A percentile compares a stretch with the other conserved stretches of the same genome.
phyloP scores from a whole-genome alignment of 2,113 vertebrate genomes.

The Lathamus discolor region DNA sequence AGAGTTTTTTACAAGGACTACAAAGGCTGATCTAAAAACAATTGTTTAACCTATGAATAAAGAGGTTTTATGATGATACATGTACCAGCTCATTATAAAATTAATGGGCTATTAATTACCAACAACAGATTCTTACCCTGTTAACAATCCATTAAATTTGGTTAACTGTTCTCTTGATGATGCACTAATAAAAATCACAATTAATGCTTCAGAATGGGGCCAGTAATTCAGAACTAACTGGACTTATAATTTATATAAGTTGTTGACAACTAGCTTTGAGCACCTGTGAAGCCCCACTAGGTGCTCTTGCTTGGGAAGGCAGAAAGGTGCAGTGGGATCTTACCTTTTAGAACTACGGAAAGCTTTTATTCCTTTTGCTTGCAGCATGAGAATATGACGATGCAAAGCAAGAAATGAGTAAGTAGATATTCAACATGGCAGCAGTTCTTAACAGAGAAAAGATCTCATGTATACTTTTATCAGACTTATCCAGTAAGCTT shows the following conservation, averaged over 20 bases:
- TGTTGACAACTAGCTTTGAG: neutral
- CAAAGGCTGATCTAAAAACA: neutral
- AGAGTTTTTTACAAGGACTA: neutral
- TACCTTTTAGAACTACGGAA: neutral
- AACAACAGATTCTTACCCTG: neutral
- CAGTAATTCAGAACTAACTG: neutral
- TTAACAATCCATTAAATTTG: neutral
- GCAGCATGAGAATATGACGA: neutral
- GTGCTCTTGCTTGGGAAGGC: neutral
- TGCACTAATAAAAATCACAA: neutral
- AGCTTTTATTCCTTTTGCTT: neutral
- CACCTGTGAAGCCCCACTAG: neutral
- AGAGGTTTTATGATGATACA: neutral
- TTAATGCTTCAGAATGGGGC: neutral
- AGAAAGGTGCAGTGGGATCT: neutral
- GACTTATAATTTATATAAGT: neutral
- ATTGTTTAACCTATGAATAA: neutral
- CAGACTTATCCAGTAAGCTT: neutral
- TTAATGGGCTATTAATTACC: neutral
- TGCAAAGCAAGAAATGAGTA: neutral
- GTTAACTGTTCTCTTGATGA: neutral
- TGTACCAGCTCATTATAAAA: neutral
- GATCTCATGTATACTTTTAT: neutral
- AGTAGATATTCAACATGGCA: neutral
- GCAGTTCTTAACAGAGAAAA: neutral